Evolutionary conservation across 2,888 invertebrate species (phyloP).

Genomic region (Sarcophaga rosellei): DNA sequence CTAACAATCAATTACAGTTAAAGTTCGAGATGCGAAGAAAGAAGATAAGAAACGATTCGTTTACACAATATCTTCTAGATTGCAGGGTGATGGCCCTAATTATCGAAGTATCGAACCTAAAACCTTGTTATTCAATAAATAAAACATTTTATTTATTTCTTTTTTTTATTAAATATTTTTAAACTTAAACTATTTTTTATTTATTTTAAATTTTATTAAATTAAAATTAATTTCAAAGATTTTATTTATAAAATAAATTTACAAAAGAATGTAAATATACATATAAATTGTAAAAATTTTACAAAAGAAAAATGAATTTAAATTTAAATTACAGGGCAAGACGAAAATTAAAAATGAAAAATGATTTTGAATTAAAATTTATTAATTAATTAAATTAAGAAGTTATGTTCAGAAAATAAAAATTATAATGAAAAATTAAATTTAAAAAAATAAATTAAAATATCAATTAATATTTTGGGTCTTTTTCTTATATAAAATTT

Average conservation of each 20-base stretch:
- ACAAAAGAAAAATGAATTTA: neutral
- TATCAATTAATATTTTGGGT: constrained; percentile 34
- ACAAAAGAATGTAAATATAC: constrained; percentile 30
- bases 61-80: no score
- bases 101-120: no score
- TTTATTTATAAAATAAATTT: constrained; percentile 35
- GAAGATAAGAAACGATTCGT: no score
- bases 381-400: no score
- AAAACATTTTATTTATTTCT: neutral
- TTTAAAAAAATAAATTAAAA: neutral
- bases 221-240: constrained; percentile 10
- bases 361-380: constrained; percentile 3
- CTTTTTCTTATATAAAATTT: constrained; percentile 21
- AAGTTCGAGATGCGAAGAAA: no score
- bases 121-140: neutral
- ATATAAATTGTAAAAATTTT: neutral
- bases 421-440: neutral
- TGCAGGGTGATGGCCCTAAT: no score
- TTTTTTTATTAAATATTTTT: neutral
- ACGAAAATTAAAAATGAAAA: neutral
- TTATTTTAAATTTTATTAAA: neutral
- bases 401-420: constrained; percentile 8
- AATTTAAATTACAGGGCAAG: constrained; percentile 17
- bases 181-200: constrained; percentile 38
- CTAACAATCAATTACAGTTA: no score